phyloP scores from a whole-genome alignment of 1,140 invertebrate genomes.

The Halotydeus destructor region DNA sequence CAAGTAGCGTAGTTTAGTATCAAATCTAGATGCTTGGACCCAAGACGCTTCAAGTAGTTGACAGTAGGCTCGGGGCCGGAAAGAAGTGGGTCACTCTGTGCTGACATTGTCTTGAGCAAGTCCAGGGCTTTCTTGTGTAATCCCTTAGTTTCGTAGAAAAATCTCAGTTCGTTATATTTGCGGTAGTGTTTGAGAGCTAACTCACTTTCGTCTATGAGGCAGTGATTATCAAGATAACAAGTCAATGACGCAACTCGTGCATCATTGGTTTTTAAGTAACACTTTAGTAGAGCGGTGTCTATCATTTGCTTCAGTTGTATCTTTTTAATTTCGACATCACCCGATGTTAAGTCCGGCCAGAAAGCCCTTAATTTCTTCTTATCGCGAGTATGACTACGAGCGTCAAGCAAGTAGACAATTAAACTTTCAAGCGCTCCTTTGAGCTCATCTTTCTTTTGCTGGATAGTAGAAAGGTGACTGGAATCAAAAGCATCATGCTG shows the following conservation, averaged over 20 bases:
- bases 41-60: conserved; percentile 73
- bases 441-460: conserved; percentile 36
- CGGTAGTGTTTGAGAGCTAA: conserved; percentile 59
- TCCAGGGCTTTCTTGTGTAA: conserved; percentile 81
- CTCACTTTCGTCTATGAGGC: conserved; percentile 81
- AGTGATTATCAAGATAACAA: conserved; percentile 61
- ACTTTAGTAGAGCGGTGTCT: conserved; percentile 85
- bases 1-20: conserved; percentile 88
- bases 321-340: neutral
- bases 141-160: conserved; percentile 80
- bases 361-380: too few species aligned
- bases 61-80: conserved; percentile 61
- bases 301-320: conserved; percentile 70
- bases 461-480: conserved; percentile 35
- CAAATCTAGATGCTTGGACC: conserved; percentile 59
- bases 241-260: conserved; percentile 70
- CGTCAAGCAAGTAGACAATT: conserved; percentile 65
- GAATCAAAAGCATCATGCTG: conserved; percentile 30
- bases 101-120: conserved; percentile 50
- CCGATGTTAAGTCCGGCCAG: neutral
- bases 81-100: conserved; percentile 50
- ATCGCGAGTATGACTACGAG: conserved; percentile 22
- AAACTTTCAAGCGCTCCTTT: conserved; percentile 57
- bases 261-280: conserved; percentile 87
- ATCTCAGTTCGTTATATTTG: conserved; percentile 79